Evolutionary conservation across 2,888 invertebrate species (phyloP).

Genomic region (Chorisops tibialis): DNA sequence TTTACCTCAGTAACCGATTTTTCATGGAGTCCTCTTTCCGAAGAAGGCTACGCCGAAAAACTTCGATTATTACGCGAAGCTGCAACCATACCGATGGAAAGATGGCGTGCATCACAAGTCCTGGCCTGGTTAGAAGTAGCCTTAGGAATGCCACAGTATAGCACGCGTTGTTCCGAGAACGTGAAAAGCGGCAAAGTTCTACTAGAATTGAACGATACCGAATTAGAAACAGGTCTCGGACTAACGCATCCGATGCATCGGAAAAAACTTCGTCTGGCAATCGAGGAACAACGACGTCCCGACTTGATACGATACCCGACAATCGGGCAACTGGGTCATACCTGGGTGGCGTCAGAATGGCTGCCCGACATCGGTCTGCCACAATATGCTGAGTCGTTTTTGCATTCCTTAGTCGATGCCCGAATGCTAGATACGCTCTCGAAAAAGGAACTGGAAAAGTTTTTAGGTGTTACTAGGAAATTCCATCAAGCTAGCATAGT

Average conservation of each 20-base stretch:
- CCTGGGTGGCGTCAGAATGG: conserved; percentile 94
- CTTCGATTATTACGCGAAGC: conserved; percentile 68
- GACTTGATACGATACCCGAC: conserved; percentile 82
- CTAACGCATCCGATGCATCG: conserved; percentile 89
- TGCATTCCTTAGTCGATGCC: conserved; percentile 87
- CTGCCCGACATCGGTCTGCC: conserved; percentile 86
- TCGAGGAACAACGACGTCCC: conserved; percentile 88
- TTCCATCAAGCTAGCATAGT: conserved; percentile 94
- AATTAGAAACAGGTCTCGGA: conserved; percentile 87
- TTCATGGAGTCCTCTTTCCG: conserved; percentile 49
- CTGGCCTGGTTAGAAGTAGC: conserved; percentile 93
- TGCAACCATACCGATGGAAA: conserved; percentile 77
- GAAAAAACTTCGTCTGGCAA: conserved; percentile 87
- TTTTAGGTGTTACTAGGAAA: conserved; percentile 86
- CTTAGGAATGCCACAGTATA: conserved; percentile 92
- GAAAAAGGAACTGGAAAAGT: conserved; percentile 91
- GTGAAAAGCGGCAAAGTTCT: conserved; percentile 95
- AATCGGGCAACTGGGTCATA: conserved; percentile 82
- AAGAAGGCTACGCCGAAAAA: conserved; percentile 51
- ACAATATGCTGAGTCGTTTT: conserved; percentile 84
- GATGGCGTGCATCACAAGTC: conserved; percentile 91
- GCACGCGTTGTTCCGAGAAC: conserved; percentile 84
- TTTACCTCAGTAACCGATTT: conserved; percentile 43
- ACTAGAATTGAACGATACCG: conserved; percentile 85
- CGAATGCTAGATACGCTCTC: conserved; percentile 89